Conservation (phyloP, 2,888 invertebrate genomes). For the Shargacucullia verbasci region DNA sequence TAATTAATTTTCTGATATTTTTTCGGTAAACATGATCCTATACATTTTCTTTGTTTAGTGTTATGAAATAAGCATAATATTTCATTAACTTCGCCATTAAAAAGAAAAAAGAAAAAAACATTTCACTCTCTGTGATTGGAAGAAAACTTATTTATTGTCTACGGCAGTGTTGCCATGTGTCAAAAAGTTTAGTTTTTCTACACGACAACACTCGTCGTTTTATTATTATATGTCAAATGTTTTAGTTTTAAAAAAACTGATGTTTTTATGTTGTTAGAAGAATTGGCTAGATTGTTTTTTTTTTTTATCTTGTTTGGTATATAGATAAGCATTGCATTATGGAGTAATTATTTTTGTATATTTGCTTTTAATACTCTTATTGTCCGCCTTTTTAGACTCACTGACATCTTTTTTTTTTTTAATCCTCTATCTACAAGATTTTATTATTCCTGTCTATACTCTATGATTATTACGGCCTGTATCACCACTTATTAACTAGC, state of each 20-base stretch:
- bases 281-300: conserved; percentile 44
- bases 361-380: too few species aligned
- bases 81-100: conserved; percentile 25
- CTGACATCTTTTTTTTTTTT: too few species aligned
- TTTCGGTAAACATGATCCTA: conserved; percentile 15
- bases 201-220: conserved; percentile 9
- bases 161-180: conserved; percentile 39
- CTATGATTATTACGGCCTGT: too few species aligned
- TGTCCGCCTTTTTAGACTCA: too few species aligned
- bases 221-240: conserved; percentile 24
- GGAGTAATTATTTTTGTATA: background rate
- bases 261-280: conserved; percentile 42
- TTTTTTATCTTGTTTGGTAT: conserved; percentile 7
- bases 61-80: conserved; percentile 46
- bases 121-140: conserved; percentile 29
- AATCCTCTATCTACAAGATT: too few species aligned
- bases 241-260: conserved; percentile 33
- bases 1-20: too few species aligned
- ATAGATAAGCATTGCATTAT: conserved; percentile 4
- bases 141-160: conserved; percentile 39
- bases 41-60: conserved; percentile 22
- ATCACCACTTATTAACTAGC: too few species aligned
- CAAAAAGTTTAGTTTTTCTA: conserved; percentile 1
- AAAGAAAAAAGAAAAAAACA: conserved; percentile 27
- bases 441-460: too few species aligned